phyloP scores from a whole-genome alignment of 1,140 invertebrate genomes.

The Harpegnathos saltator region DNA sequence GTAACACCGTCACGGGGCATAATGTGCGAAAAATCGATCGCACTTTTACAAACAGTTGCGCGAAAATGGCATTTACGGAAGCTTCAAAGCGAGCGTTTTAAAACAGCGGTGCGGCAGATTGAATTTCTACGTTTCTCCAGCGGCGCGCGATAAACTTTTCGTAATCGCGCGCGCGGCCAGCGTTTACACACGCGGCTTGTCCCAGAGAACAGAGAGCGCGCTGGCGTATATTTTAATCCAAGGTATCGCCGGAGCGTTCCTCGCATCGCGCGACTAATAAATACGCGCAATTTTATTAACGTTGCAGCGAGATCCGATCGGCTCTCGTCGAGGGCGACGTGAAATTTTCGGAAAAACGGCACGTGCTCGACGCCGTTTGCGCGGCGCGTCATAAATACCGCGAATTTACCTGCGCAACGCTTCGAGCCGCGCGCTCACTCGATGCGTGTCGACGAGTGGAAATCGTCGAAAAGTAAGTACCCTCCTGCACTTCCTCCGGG shows the following conservation, averaged over 20 bases:
- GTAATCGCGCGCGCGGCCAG: no score
- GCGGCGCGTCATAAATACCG: slow-evolving; percentile 16
- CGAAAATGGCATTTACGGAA: background rate
- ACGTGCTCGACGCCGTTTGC: background rate
- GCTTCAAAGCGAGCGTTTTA: slow-evolving; percentile 22
- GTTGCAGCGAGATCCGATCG: slow-evolving; percentile 17
- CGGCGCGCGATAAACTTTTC: no score
- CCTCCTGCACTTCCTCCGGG: no score
- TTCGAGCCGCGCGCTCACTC: background rate
- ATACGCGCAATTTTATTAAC: slow-evolving; percentile 38
- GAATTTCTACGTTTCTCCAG: no score
- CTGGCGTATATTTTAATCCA: background rate
- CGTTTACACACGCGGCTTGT: no score
- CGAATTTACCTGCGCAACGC: slow-evolving; percentile 25
- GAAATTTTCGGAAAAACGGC: slow-evolving; percentile 47
- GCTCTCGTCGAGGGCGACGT: background rate
- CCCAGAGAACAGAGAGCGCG: background rate
- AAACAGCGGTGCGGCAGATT: no score
- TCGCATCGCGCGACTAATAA: background rate
- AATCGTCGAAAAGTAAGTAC: background rate
- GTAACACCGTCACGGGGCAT: no score
- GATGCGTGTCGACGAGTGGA: background rate
- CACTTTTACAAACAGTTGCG: slow-evolving; percentile 1
- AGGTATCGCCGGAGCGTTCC: background rate
- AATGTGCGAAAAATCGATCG: background rate